phyloP scores from a whole-genome alignment of 2,888 invertebrate genomes.

The Cosmia trapezina region DNA sequence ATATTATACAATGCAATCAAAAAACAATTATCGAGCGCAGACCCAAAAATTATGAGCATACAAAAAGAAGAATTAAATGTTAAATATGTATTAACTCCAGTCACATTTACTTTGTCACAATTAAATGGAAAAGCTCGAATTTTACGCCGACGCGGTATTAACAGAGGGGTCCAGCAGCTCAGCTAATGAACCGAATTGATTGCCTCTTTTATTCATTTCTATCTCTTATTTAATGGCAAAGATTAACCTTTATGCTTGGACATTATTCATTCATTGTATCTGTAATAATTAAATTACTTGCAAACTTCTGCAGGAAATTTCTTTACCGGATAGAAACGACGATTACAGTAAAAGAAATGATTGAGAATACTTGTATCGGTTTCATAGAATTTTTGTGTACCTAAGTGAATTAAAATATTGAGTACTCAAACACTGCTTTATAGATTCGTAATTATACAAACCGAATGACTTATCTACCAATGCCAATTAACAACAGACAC shows the following conservation, averaged over 20 bases:
- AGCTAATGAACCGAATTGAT: slow-evolving; percentile 70
- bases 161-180: slow-evolving; percentile 18
- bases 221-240: slow-evolving; percentile 67
- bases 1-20: slow-evolving; percentile 6
- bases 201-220: slow-evolving; percentile 70
- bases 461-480: not conserved
- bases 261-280: slow-evolving; percentile 67
- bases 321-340: not conserved
- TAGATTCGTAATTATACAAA: not conserved
- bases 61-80: slow-evolving; percentile 20
- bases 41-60: slow-evolving; percentile 11
- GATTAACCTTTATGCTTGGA: slow-evolving; percentile 63
- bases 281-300: slow-evolving; percentile 66
- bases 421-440: not conserved
- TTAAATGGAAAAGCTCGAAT: slow-evolving; percentile 48
- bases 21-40: slow-evolving; percentile 1
- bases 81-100: slow-evolving; percentile 46
- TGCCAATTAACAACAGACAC: slow-evolving; percentile 14
- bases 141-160: slow-evolving; percentile 46
- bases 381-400: not conserved
- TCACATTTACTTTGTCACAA: slow-evolving; percentile 49
- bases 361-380: not conserved
- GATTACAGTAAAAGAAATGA: not conserved
- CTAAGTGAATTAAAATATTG: not conserved
- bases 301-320: slow-evolving; percentile 59